These are phyloP conservation scores for Zonitis immaculata DNA, from an alignment of 2,888 invertebrate genomes.

Conservation along the genomic window DNA sequence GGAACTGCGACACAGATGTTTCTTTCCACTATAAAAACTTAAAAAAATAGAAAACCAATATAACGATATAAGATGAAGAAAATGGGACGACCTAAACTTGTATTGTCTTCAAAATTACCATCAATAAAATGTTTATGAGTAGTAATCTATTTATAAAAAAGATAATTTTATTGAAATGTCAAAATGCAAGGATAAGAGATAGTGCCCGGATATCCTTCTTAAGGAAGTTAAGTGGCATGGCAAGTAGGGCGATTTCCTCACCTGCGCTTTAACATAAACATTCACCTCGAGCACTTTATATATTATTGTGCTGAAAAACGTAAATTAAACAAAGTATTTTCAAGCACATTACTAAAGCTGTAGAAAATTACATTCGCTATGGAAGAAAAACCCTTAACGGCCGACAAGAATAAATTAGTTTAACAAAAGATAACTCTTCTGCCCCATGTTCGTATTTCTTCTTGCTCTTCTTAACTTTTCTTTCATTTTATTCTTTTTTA, in stretches of 20 bases:
- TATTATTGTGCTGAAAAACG: slow-evolving; percentile 10
- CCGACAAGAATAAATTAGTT: slow-evolving; percentile 1
- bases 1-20: not conserved
- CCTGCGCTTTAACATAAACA: slow-evolving; percentile 17
- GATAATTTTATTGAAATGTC: not conserved
- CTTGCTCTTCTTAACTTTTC: not conserved
- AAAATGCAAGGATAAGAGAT: not conserved
- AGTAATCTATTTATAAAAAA: not conserved
- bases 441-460: not conserved
- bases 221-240: slow-evolving; percentile 13
- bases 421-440: not conserved
- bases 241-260: too few species aligned
- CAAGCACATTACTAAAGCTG: not conserved
- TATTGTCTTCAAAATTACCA: not conserved
- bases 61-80: not conserved
- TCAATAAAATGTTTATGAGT: too few species aligned
- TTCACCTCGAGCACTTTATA: slow-evolving; percentile 21
- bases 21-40: not conserved
- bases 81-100: not conserved
- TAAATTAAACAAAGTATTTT: not conserved
- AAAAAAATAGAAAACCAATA: too few species aligned
- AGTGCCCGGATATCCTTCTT: not conserved
- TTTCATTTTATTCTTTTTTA: not conserved
- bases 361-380: not conserved
- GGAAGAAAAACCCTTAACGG: not conserved